These are phyloP conservation scores for Bubo blakistoni DNA, from an alignment of 2,113 vertebrate genomes.

Conservation along the genomic window DNA sequence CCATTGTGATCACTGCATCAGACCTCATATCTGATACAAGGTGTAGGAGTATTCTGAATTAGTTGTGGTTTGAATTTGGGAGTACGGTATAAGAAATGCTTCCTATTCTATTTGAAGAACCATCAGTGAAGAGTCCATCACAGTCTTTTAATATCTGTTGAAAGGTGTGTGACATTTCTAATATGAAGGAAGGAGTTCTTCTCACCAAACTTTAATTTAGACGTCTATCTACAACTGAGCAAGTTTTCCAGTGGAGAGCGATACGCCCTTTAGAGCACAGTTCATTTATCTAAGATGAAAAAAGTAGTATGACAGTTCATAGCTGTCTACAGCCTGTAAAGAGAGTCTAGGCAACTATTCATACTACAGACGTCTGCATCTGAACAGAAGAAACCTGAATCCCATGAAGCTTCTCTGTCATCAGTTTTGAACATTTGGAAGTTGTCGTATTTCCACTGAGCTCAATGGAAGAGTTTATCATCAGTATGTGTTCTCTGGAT, in stretches of 20 bases:
- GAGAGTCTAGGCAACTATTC: neutral
- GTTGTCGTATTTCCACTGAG: neutral
- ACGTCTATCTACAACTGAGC: neutral
- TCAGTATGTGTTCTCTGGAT: neutral
- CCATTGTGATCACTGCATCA: neutral
- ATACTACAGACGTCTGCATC: neutral
- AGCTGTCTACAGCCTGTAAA: neutral
- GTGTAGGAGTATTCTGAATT: neutral
- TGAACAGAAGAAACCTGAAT: neutral
- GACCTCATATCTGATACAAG: neutral
- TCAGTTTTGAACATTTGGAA: neutral
- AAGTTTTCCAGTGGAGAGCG: neutral
- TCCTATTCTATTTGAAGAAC: neutral
- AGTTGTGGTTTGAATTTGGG: neutral
- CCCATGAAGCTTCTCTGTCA: neutral
- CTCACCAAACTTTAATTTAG: neutral
- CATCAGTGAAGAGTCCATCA: neutral
- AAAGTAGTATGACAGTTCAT: neutral
- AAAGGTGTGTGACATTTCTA: neutral
- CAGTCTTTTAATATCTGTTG: neutral
- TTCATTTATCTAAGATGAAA: neutral
- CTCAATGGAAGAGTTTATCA: neutral
- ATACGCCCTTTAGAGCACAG: neutral
- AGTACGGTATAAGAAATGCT: neutral
- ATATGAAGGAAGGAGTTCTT: neutral